Conservation (phyloP, 2,888 invertebrate species). For the Dynastes tityus region DNA sequence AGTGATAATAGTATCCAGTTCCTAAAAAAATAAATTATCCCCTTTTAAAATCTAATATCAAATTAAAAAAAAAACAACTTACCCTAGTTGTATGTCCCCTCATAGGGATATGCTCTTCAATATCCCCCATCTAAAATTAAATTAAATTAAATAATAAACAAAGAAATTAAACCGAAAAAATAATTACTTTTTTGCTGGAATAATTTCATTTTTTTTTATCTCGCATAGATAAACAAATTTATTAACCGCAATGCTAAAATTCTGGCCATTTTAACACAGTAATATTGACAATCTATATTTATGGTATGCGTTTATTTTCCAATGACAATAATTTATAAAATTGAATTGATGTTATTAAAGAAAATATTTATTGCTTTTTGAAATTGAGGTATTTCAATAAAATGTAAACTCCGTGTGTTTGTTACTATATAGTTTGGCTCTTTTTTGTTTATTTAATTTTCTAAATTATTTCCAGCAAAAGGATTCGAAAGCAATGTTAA, state of each 20-base stretch:
- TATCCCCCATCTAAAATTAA: neutral
- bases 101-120: neutral
- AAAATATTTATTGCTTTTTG: slow-evolving; percentile 42
- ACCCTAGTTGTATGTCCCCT: neutral
- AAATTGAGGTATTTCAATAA: slow-evolving; percentile 37
- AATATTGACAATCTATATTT: slow-evolving; percentile 36
- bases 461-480: neutral
- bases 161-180: too few species aligned
- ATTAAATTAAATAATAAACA: too few species aligned
- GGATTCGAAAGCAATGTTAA: neutral
- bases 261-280: slow-evolving; percentile 1
- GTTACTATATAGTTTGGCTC: neutral
- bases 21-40: slow-evolving; percentile 3
- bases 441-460: slow-evolving; percentile 10
- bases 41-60: neutral
- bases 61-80: neutral
- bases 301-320: slow-evolving; percentile 19
- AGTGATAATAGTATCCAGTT: neutral
- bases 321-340: slow-evolving; percentile 42
- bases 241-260: neutral
- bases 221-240: neutral
- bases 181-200: too few species aligned
- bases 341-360: slow-evolving; percentile 36
- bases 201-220: too few species aligned
- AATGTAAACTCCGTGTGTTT: slow-evolving; percentile 3